phyloP scores from a whole-genome alignment of 2,888 invertebrate species.

The Tipula confusa region DNA sequence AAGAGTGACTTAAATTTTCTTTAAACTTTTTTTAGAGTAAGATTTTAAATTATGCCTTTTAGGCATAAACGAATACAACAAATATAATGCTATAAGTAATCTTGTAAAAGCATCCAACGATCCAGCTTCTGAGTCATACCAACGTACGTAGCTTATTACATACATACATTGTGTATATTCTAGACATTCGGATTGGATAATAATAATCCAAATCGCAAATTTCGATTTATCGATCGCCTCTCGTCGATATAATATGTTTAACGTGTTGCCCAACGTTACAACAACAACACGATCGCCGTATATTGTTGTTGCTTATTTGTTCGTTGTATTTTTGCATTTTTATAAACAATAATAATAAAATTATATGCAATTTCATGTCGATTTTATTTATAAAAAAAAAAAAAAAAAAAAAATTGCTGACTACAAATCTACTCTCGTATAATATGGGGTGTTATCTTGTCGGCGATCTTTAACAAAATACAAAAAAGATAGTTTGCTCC shows the following conservation, averaged over 20 bases:
- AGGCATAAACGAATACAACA: too few species aligned
- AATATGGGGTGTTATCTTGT: slow-evolving; percentile 44
- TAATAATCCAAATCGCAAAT: neutral
- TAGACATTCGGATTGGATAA: too few species aligned
- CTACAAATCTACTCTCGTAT: neutral
- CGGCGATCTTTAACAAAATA: slow-evolving; percentile 45
- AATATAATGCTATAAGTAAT: too few species aligned
- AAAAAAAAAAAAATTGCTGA: slow-evolving; percentile 3
- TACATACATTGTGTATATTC: too few species aligned
- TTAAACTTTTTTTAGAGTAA: too few species aligned
- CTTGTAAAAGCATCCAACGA: too few species aligned
- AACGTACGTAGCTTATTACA: too few species aligned
- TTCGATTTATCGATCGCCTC: neutral
- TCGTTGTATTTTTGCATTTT: neutral
- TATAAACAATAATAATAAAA: slow-evolving; percentile 20
- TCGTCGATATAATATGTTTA: neutral
- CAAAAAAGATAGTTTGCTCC: slow-evolving; percentile 40
- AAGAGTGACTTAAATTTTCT: too few species aligned
- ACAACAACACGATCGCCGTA: neutral
- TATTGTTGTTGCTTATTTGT: slow-evolving; percentile 26
- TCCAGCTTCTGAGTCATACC: too few species aligned
- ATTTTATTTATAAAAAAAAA: slow-evolving; percentile 32
- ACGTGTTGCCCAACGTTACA: neutral
- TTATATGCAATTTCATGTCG: slow-evolving; percentile 27
- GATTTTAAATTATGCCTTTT: too few species aligned